Conservation (phyloP, 2,888 invertebrate genomes). For the Agrotis exclamationis region DNA sequence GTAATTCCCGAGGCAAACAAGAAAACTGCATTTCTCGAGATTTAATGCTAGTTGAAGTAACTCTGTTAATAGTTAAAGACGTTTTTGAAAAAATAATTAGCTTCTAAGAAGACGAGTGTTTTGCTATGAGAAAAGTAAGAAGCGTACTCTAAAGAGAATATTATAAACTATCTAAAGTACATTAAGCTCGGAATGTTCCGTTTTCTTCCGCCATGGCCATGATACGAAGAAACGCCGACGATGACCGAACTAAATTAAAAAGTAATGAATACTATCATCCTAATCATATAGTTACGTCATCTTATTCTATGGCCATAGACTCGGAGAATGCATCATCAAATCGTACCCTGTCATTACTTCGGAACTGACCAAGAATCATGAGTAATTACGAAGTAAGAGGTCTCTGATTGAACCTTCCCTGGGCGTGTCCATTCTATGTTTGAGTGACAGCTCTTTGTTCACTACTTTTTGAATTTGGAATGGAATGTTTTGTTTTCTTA, state of each 20-base stretch:
- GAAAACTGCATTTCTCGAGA: conserved; percentile 34
- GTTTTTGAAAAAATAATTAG: conserved; percentile 51
- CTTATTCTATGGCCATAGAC: conserved; percentile 70
- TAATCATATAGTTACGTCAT: conserved; percentile 62
- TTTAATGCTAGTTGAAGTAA: conserved; percentile 32
- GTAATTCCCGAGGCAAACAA: neutral
- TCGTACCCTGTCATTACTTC: conserved; percentile 83
- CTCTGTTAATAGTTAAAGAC: conserved; percentile 35
- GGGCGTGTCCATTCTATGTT: conserved; percentile 80
- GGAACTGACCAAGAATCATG: conserved; percentile 77
- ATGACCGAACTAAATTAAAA: conserved; percentile 64
- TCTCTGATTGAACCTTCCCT: conserved; percentile 72
- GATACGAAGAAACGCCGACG: conserved; percentile 44
- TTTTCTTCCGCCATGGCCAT: conserved; percentile 30
- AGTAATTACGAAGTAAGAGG: conserved; percentile 78
- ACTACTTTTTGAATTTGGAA: conserved; percentile 72
- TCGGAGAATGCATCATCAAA: conserved; percentile 77
- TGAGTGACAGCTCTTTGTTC: conserved; percentile 82
- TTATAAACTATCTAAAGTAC: conserved; percentile 50
- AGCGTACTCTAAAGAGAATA: conserved; percentile 44
- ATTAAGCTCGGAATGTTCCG: conserved; percentile 47
- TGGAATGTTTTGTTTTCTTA: conserved; percentile 74
- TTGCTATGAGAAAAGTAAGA: conserved; percentile 28
- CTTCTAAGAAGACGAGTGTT: conserved; percentile 31
- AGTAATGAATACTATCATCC: conserved; percentile 67